Conservation (phyloP, 2,797 vertebrate genomes). For the Malacoraja senta region DNA sequence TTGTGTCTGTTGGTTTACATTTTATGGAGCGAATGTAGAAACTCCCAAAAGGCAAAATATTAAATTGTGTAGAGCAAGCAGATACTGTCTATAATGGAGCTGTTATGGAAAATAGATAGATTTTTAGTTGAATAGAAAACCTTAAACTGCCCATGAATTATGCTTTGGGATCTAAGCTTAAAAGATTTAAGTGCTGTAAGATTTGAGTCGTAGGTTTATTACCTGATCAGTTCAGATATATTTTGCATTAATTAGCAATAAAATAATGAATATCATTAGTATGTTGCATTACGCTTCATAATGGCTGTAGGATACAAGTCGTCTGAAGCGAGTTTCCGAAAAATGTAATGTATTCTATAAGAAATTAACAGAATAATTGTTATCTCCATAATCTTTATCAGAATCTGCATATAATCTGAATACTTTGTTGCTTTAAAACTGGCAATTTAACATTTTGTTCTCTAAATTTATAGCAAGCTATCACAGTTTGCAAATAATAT, state of each 20-base stretch:
- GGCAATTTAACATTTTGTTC: background rate
- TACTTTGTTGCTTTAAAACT: background rate
- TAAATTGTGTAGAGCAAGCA: background rate
- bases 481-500: background rate
- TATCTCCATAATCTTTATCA: background rate
- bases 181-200: background rate
- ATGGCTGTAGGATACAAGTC: background rate
- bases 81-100: background rate
- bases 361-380: background rate
- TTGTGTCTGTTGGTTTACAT: background rate
- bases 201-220: background rate
- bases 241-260: background rate
- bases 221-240: background rate
- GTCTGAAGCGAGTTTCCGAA: background rate
- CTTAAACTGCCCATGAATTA: background rate
- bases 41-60: too few species aligned
- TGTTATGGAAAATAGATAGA: background rate
- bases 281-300: background rate
- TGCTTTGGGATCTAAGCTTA: background rate
- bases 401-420: background rate
- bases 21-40: background rate
- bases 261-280: background rate
- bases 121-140: background rate
- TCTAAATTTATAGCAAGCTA: background rate
- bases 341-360: background rate